Evolutionary conservation across 2,888 invertebrate species (phyloP).

Genomic region (Yponomeuta sedellus): DNA sequence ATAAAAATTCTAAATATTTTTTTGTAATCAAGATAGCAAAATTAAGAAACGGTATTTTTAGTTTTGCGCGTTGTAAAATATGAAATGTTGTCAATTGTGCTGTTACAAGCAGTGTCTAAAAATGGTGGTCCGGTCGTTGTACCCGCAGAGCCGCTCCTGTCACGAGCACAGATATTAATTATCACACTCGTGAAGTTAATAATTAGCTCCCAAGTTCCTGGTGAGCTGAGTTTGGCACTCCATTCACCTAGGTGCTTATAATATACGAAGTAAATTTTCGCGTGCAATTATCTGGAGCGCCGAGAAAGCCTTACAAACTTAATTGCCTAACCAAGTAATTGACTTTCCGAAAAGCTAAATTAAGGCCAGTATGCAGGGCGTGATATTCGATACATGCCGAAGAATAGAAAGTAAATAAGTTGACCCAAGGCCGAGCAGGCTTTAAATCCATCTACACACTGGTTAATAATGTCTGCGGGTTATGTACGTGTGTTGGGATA

Average conservation of each 20-base stretch:
- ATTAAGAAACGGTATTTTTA: too few species aligned
- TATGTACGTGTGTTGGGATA: background rate
- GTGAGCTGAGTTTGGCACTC: constrained; percentile 57
- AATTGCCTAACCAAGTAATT: constrained; percentile 27
- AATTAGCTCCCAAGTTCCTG: constrained; percentile 61
- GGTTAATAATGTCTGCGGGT: background rate
- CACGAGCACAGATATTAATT: constrained; percentile 51
- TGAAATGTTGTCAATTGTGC: too few species aligned
- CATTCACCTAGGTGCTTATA: constrained; percentile 29
- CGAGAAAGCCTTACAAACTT: constrained; percentile 31
- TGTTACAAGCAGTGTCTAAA: background rate
- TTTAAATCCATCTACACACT: background rate
- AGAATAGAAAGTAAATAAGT: background rate
- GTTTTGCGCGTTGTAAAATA: too few species aligned
- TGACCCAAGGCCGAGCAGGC: background rate
- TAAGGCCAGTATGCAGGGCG: background rate
- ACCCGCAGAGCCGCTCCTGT: constrained; percentile 19
- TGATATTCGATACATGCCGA: background rate
- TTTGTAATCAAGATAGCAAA: too few species aligned
- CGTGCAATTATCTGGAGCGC: constrained; percentile 33
- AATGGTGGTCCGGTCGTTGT: background rate
- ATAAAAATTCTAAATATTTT: too few species aligned
- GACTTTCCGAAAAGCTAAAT: constrained; percentile 2
- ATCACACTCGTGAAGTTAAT: constrained; percentile 53
- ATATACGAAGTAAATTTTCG: constrained; percentile 48